Evolutionary conservation across 2,888 invertebrate genomes (phyloP).

Genomic region (Germaria angustata): DNA sequence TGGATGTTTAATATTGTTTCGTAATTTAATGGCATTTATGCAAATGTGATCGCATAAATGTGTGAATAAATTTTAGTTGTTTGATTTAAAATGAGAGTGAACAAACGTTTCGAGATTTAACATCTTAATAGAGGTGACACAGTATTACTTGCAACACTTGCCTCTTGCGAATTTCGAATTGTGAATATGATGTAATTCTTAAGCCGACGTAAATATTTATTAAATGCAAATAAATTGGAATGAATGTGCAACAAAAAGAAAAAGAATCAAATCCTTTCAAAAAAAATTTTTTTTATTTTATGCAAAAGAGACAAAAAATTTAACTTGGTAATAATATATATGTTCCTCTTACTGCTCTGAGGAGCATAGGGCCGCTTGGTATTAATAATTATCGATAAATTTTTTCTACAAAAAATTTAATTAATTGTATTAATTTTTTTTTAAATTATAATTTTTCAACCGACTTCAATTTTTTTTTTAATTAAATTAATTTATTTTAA

Average conservation of each 20-base stretch:
- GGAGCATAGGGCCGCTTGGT: too few relatives aligned
- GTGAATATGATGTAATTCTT: slow-evolving; percentile 1
- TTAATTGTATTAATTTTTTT: too few relatives aligned
- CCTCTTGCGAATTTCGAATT: neutral
- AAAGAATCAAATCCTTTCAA: neutral
- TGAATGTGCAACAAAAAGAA: neutral
- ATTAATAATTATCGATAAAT: neutral
- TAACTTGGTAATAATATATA: too few relatives aligned
- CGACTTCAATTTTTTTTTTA: too few relatives aligned
- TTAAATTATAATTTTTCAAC: too few relatives aligned
- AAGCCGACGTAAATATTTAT: slow-evolving; percentile 1
- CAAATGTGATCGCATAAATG: neutral
- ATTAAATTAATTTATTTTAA: too few relatives aligned
- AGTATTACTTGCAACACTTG: slow-evolving; percentile 37
- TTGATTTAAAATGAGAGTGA: slow-evolving; percentile 25
- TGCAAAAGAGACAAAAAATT: too few relatives aligned
- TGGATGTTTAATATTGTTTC: slow-evolving; percentile 17
- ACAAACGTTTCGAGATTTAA: neutral
- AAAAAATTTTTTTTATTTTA: too few relatives aligned
- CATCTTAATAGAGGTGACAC: slow-evolving; percentile 37
- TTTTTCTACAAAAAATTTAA: neutral
- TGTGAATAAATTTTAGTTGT: neutral
- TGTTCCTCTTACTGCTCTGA: too few relatives aligned
- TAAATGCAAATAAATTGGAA: neutral
- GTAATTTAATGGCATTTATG: slow-evolving; percentile 31